A percentile compares a stretch with the other conserved stretches of the same genome.
These are phyloP conservation scores for Drosophila vallismaia DNA, from an alignment of 2,888 invertebrate species.

Conservation along the genomic window DNA sequence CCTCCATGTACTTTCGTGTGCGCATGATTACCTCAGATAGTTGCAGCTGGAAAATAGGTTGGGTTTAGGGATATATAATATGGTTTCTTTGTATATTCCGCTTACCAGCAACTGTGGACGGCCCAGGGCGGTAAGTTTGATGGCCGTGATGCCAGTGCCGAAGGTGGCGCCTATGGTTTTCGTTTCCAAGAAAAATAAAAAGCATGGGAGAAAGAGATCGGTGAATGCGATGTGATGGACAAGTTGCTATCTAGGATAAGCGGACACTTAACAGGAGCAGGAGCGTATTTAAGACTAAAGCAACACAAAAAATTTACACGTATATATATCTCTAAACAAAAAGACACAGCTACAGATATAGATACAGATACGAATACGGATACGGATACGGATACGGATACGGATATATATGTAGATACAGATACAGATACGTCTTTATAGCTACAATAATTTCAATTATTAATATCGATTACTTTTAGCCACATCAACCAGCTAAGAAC, in stretches of 20 bases:
- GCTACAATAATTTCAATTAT: constrained; percentile 3
- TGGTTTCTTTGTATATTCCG: constrained; percentile 51
- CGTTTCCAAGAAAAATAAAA: constrained; percentile 54
- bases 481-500: constrained; percentile 2
- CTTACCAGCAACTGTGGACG: constrained; percentile 96
- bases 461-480: background rate
- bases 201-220: constrained; percentile 51
- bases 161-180: constrained; percentile 90
- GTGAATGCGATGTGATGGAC: constrained; percentile 21
- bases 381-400: background rate
- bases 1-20: constrained; percentile 96
- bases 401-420: background rate
- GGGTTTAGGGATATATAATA: background rate
- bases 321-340: constrained; percentile 15
- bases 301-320: background rate
- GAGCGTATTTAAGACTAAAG: constrained; percentile 38
- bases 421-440: background rate
- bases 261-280: constrained; percentile 10
- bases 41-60: constrained; percentile 90
- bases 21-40: constrained; percentile 98
- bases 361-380: background rate
- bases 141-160: constrained; percentile 97
- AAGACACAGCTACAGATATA: background rate
- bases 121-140: constrained; percentile 98
- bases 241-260: constrained; percentile 1